Conservation (phyloP, 2,797 vertebrate genomes). For the Buphagus erythrorhynchus region DNA sequence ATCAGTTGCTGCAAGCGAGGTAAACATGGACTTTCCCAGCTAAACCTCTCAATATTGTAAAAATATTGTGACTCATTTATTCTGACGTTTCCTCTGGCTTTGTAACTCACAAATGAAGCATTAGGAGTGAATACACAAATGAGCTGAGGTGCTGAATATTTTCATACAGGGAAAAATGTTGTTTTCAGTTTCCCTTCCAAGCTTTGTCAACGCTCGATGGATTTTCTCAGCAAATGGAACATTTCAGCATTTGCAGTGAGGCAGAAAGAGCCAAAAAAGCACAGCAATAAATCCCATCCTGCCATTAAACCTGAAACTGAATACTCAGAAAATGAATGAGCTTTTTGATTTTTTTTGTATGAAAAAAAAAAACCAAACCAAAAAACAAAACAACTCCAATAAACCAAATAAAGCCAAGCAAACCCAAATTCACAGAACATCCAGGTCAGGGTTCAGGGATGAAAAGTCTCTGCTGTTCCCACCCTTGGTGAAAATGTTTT, state of each 20-base stretch:
- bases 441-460: background rate
- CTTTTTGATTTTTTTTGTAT: background rate
- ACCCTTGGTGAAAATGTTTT: background rate
- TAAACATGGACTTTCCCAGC: background rate
- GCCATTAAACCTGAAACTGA: background rate
- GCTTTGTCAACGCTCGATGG: background rate
- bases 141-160: background rate
- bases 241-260: background rate
- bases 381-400: too few relatives aligned
- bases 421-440: background rate
- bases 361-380: rapidly evolving
- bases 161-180: background rate
- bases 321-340: background rate
- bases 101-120: background rate
- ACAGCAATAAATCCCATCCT: background rate
- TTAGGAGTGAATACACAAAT: background rate
- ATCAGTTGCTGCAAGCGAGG: background rate
- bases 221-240: background rate
- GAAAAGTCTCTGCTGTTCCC: background rate
- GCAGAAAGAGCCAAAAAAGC: background rate
- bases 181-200: background rate
- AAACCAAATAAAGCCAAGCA: too few relatives aligned
- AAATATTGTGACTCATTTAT: slow-evolving; percentile 24
- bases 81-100: background rate
- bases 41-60: background rate